Evolutionary conservation across 2,888 invertebrate species (phyloP).

Genomic region (Sesia apiformis): DNA sequence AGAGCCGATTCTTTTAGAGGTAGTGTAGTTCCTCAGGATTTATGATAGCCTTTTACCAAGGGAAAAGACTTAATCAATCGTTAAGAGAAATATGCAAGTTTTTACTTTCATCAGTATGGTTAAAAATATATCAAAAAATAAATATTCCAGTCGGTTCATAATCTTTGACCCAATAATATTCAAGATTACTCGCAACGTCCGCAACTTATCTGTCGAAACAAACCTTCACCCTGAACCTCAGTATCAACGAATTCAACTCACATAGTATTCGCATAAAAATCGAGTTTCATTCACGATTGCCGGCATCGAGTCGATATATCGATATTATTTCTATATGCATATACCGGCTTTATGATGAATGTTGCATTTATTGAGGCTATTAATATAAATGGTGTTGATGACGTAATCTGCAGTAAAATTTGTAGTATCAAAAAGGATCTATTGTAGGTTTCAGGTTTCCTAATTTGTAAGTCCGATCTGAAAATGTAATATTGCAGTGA

Average conservation of each 20-base stretch:
- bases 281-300: constrained; percentile 10
- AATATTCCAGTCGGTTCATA: constrained; percentile 3
- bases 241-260: constrained; percentile 11
- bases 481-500: too few relatives aligned
- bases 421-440: too few relatives aligned
- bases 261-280: constrained; percentile 12
- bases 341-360: neutral
- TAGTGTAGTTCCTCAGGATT: too few relatives aligned
- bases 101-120: neutral
- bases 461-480: too few relatives aligned
- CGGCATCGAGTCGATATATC: neutral
- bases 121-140: neutral
- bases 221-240: constrained; percentile 7
- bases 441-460: too few relatives aligned
- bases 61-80: too few relatives aligned
- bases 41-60: too few relatives aligned
- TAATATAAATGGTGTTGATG: too few relatives aligned
- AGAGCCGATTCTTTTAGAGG: too few relatives aligned
- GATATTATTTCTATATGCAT: neutral
- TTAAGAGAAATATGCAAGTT: too few relatives aligned
- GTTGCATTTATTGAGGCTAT: too few relatives aligned
- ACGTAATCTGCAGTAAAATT: too few relatives aligned
- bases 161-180: constrained; percentile 7
- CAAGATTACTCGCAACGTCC: neutral
- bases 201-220: constrained; percentile 6